phyloP scores from a whole-genome alignment of 2,797 vertebrate species.

The Acanthornis magna region DNA sequence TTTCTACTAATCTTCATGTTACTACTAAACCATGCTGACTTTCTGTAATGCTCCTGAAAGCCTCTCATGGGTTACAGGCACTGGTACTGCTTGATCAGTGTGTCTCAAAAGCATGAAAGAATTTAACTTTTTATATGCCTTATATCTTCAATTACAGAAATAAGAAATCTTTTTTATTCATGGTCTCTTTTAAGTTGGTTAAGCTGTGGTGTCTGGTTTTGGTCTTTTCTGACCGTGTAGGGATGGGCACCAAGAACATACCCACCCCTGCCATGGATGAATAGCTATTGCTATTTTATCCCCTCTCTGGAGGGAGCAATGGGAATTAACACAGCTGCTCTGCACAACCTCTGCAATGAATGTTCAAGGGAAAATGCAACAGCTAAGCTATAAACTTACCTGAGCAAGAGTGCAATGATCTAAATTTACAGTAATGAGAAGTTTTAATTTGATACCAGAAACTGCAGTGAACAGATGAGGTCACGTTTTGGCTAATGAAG shows the following conservation, averaged over 20 bases:
- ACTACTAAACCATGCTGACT: background rate
- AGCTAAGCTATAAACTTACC: background rate
- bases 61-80: background rate
- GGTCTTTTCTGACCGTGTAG: background rate
- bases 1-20: background rate
- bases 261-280: background rate
- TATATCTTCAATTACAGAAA: background rate
- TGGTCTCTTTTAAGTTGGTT: background rate
- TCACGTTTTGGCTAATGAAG: background rate
- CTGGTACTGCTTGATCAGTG: background rate
- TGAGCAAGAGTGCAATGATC: background rate
- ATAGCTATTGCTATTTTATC: background rate
- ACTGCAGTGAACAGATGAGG: background rate
- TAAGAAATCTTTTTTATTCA: background rate
- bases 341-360: background rate
- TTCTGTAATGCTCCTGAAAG: background rate
- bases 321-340: background rate
- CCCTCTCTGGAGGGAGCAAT: background rate
- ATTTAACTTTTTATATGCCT: background rate
- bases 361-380: background rate
- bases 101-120: background rate
- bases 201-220: background rate
- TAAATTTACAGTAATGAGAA: slow-evolving; percentile 1
- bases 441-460: slow-evolving; percentile 24
- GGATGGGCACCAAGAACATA: background rate